Evolutionary conservation across 2,797 vertebrate species (phyloP), one percentile per base, ranked within the genome.

Genomic region (Peromyscus melanophrys): DNA sequence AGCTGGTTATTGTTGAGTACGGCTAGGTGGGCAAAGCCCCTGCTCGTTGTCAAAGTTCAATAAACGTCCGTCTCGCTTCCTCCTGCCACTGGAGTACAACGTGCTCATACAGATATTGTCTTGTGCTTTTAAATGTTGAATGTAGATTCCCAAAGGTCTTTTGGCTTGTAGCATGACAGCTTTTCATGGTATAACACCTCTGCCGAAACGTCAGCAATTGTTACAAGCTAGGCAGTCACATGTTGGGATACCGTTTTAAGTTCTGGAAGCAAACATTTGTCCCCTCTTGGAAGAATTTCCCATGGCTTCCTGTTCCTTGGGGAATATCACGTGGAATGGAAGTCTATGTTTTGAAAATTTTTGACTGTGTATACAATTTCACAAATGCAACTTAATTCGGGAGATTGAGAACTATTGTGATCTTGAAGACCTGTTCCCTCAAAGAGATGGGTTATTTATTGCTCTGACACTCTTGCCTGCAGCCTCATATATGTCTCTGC

Each of bases 151-250:
- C 0, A 52, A 52, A 80, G 59, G 43, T 65, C 75, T 89, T 78
- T 80, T 88, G 34, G 52, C 67, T 57, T 19, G 27, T 34, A 59
- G 65, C 7, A 0, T 1, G 71, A 63, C 46, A 31, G 14, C 46
- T 19, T 57, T 49, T 10, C n/a, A 4, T 13, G 34, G 37, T 16
- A 3, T 25, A 0, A 31, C 80, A 17, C 31, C 40, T 77, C 40
- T 34, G 0, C 13, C 0, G 46, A 75, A 78, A 81, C 8, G 1
- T 7, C 55, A 2, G 29, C 81, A 76, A 63, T 16, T 19, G 43
- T 67, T 52, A 49, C 7, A 1, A 17, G 29, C 23, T 14, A 23
- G 17, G 1, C 59, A 13, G 29, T 85, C 8, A 0, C 0, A 43
- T 21, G 82, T 21, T 3, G 12, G 52, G 21, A 67, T 43, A 2